phyloP scores from a whole-genome alignment of 1,140 invertebrate species.

The Asbolus verrucosus region DNA sequence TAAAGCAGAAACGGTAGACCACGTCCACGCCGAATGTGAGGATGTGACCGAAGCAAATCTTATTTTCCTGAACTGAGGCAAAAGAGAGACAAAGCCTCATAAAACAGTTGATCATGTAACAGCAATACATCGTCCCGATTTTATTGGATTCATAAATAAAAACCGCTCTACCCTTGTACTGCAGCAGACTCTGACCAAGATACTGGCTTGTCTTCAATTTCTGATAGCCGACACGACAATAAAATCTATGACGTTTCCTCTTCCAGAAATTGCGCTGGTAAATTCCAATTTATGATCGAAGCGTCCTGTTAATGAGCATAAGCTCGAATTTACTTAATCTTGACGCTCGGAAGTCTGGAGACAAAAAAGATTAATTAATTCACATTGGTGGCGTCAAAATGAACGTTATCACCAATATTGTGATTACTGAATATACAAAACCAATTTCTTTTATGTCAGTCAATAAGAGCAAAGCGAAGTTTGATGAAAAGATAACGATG shows the following conservation, averaged over 20 bases:
- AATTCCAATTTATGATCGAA: no score
- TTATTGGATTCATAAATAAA: conserved; percentile 42
- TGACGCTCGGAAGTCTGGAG: no score
- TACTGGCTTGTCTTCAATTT: not conserved
- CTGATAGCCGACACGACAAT: not conserved
- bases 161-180: conserved; percentile 15
- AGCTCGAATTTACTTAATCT: no score
- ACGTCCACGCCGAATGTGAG: conserved; percentile 42
- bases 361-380: no score
- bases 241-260: not conserved
- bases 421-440: no score
- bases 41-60: conserved; percentile 43
- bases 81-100: conserved; percentile 40
- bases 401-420: no score
- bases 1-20: conserved; percentile 29
- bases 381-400: no score
- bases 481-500: not conserved
- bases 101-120: conserved; percentile 45
- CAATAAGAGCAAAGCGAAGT: not conserved
- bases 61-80: conserved; percentile 36
- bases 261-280: not conserved
- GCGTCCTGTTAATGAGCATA: no score
- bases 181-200: conserved; percentile 1
- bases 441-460: no score
- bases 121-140: conserved; percentile 41